Conservation (phyloP, 2,797 vertebrate genomes). For the Cirrhinus molitorella region DNA sequence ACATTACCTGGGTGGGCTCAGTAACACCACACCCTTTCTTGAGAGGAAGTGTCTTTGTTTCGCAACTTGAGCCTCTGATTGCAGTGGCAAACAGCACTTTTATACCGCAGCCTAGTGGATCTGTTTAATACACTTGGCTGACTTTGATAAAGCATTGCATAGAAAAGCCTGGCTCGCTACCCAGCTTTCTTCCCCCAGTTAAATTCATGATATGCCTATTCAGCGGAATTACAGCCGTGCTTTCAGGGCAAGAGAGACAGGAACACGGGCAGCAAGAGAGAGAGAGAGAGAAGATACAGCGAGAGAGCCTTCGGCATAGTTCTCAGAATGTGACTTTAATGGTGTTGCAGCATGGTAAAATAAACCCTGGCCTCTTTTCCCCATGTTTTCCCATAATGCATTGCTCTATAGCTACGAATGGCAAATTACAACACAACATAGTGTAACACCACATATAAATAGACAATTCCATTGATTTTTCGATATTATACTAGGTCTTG, state of each 20-base stretch:
- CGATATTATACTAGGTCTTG: background rate
- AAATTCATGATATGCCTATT: slow-evolving; percentile 71
- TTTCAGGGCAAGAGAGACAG: slow-evolving; percentile 51
- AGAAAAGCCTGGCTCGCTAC: slow-evolving; percentile 65
- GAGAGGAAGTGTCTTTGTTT: slow-evolving; percentile 6
- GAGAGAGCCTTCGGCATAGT: slow-evolving; percentile 50
- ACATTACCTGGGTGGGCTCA: slow-evolving; percentile 21
- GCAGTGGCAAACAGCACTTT: slow-evolving; percentile 35
- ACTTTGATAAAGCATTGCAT: slow-evolving; percentile 73
- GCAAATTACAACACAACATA: slow-evolving; percentile 11
- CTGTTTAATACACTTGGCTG: slow-evolving; percentile 68
- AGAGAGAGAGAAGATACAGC: slow-evolving; percentile 9
- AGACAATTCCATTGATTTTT: background rate
- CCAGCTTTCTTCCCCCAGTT: slow-evolving; percentile 59
- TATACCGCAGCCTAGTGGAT: slow-evolving; percentile 59
- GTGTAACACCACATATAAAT: background rate
- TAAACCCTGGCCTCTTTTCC: slow-evolving; percentile 22
- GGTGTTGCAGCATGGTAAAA: slow-evolving; percentile 31
- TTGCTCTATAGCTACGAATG: background rate
- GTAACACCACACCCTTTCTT: background rate
- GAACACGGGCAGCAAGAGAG: slow-evolving; percentile 24
- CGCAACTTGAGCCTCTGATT: slow-evolving; percentile 27
- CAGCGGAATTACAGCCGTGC: slow-evolving; percentile 68
- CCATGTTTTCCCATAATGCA: slow-evolving; percentile 44
- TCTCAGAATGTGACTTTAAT: slow-evolving; percentile 46